These are phyloP conservation scores for Pelodiscus sinensis DNA, from an alignment of 2,113 vertebrate genomes.

Conservation along the genomic window DNA sequence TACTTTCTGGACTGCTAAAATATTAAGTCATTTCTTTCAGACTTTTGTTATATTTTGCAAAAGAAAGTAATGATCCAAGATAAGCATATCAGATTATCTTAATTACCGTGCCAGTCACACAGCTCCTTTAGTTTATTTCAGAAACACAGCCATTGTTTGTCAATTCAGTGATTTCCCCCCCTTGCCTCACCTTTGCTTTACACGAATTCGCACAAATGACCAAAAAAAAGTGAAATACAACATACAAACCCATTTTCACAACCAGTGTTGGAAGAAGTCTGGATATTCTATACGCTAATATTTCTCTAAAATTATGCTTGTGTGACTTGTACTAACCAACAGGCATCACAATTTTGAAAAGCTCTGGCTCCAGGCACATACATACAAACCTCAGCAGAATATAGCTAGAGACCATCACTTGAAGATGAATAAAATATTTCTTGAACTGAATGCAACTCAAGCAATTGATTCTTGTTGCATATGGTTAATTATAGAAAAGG, in stretches of 20 bases:
- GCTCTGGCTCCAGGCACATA: neutral
- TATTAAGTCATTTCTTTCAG: neutral
- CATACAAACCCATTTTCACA: neutral
- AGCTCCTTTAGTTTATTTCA: constrained; percentile 6
- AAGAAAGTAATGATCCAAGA: constrained; percentile 7
- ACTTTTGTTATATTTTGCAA: neutral
- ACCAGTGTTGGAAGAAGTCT: neutral
- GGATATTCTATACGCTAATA: neutral
- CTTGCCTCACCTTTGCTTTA: neutral
- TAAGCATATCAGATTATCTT: constrained; percentile 11
- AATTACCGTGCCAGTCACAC: constrained; percentile 6
- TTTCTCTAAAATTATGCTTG: neutral
- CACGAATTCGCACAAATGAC: neutral
- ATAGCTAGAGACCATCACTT: neutral
- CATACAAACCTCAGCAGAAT: neutral
- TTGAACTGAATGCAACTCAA: neutral
- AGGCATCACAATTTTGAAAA: neutral
- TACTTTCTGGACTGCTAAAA: neutral
- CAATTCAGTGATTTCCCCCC: neutral
- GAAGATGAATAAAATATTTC: neutral
- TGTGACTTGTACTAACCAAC: neutral
- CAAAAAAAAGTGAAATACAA: neutral
- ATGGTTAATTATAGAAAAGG: neutral
- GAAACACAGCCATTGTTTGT: neutral
- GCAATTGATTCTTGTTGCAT: neutral